A percentile compares a stretch with the other conserved stretches of the same genome.
Evolutionary conservation across 2,797 vertebrate genomes (phyloP).

Genomic region (Halcyon leucocephala): DNA sequence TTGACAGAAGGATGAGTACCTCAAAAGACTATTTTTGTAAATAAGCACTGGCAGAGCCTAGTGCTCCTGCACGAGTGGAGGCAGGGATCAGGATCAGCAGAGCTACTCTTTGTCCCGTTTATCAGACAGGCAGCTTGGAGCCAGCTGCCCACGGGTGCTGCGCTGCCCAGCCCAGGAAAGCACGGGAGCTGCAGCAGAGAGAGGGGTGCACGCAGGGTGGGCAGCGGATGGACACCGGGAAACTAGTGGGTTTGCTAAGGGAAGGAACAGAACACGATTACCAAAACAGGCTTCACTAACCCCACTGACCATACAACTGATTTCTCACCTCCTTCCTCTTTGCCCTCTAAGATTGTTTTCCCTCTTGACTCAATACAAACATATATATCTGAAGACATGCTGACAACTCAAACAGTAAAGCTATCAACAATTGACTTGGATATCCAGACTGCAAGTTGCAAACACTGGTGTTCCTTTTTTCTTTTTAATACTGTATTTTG

Average conservation of each 20-base stretch:
- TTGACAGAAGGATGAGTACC: background rate
- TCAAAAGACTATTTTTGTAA: background rate
- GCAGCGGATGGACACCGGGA: background rate
- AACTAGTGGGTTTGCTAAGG: background rate
- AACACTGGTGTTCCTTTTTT: background rate
- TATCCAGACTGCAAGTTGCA: background rate
- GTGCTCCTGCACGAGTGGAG: background rate
- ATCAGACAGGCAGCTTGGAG: background rate
- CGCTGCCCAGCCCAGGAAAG: background rate
- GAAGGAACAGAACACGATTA: background rate
- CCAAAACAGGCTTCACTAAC: background rate
- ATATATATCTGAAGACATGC: background rate
- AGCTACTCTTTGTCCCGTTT: background rate
- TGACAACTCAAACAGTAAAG: background rate
- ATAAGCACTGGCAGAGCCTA: background rate
- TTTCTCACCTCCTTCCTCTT: background rate
- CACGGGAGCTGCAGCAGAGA: rapidly evolving
- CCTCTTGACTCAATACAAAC: background rate
- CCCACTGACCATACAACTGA: background rate
- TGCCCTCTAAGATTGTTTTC: background rate
- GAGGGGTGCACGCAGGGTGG: background rate
- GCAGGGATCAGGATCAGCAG: background rate
- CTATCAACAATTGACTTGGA: background rate
- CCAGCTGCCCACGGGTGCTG: rapidly evolving
- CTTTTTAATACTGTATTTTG: background rate